Percentiles rank a stretch among this genome's conserved stretches.
These are phyloP conservation scores for Holothuria leucospilota DNA, from an alignment of 53 echinoderm and acorn worm genomes.

Conservation along the genomic window DNA sequence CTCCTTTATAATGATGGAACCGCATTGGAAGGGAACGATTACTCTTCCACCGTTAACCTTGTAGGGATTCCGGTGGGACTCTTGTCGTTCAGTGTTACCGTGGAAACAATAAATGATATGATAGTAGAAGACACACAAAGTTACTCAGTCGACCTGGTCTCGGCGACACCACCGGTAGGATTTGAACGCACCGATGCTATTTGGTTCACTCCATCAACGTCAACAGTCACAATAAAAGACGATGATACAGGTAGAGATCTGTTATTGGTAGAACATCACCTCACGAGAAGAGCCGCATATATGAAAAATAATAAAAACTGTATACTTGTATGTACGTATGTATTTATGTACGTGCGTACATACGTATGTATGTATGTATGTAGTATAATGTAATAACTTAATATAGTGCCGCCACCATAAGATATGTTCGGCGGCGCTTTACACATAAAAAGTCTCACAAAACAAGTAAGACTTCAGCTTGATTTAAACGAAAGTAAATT, in stretches of 20 bases:
- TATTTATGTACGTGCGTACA: too few species aligned
- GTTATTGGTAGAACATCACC: too few species aligned
- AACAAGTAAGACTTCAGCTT: too few species aligned
- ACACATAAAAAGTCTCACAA: too few species aligned
- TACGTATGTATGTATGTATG: too few species aligned
- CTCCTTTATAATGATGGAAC: not conserved
- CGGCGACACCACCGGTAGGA: not conserved
- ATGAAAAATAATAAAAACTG: too few species aligned
- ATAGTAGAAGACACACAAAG: conserved; percentile 15
- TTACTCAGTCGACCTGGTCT: not conserved
- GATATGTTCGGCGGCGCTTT: too few species aligned
- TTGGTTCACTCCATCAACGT: not conserved
- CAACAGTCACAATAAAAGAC: conserved; percentile 8
- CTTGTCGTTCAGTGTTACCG: not conserved
- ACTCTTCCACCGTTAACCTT: not conserved
- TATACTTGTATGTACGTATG: too few species aligned
- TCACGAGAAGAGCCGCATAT: too few species aligned
- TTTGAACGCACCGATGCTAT: not conserved
- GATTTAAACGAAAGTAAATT: too few species aligned
- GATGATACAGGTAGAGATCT: conserved; percentile 20
- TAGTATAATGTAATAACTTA: too few species aligned
- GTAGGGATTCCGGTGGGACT: not conserved
- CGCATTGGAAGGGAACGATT: not conserved
- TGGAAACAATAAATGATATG: not conserved
- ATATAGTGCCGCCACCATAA: too few species aligned